These are phyloP conservation scores for Sarcophaga bullata DNA, from an alignment of 1,140 invertebrate species.

Conservation along the genomic window DNA sequence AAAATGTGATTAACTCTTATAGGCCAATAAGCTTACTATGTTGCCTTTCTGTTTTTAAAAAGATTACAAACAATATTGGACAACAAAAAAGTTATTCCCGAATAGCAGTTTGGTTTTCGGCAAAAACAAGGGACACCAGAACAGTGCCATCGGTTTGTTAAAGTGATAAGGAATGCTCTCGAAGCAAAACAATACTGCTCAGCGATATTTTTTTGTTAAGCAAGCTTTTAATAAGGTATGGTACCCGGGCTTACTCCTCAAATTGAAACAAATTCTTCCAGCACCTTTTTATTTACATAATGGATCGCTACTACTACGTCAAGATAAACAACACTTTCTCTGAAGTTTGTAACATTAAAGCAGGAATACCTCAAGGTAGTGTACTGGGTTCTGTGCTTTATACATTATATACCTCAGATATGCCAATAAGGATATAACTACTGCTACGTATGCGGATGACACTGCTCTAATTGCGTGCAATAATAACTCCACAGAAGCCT, in stretches of 20 bases:
- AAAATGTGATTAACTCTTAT: not conserved
- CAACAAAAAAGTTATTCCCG: slow-evolving; percentile 35
- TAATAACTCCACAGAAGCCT: not conserved
- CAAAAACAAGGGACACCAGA: slow-evolving; percentile 41
- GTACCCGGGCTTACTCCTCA: slow-evolving; percentile 33
- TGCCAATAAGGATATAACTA: not conserved
- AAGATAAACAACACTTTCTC: not conserved
- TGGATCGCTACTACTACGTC: slow-evolving; percentile 12
- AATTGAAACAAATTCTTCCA: slow-evolving; percentile 39
- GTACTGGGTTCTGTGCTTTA: slow-evolving; percentile 33
- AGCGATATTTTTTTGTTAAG: slow-evolving; percentile 6
- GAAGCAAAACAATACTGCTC: slow-evolving; percentile 39
- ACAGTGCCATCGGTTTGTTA: not conserved
- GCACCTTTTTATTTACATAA: not conserved
- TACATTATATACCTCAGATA: not conserved
- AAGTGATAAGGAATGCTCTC: not conserved
- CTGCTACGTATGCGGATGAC: slow-evolving; percentile 39
- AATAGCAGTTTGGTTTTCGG: slow-evolving; percentile 43
- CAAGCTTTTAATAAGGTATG: slow-evolving; percentile 43
- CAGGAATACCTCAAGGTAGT: slow-evolving; percentile 44
- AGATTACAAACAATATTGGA: slow-evolving; percentile 48
- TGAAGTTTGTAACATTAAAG: not conserved
- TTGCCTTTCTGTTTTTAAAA: slow-evolving; percentile 50
- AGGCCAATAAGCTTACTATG: slow-evolving; percentile 47
- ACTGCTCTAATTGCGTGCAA: slow-evolving; percentile 23